phyloP scores from a whole-genome alignment of 2,888 invertebrate genomes.

The Hofmannophila pseudospretella region DNA sequence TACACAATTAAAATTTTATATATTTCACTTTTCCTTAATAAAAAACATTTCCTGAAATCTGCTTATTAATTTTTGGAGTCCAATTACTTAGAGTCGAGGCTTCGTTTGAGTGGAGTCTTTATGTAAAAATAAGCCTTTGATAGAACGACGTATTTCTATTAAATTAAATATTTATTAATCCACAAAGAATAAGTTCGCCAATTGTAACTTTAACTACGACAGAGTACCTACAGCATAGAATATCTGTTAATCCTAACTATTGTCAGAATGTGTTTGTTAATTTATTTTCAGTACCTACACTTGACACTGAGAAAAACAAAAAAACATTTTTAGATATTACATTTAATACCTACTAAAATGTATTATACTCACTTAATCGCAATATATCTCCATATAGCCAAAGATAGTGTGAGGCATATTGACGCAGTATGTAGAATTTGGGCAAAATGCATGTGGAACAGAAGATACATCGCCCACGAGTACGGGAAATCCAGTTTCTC shows the following conservation, averaged over 20 bases:
- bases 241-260: too few relatives aligned
- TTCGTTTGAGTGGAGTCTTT: too few relatives aligned
- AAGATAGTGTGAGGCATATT: conserved; percentile 86
- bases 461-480: conserved; percentile 83
- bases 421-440: conserved; percentile 90
- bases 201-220: too few relatives aligned
- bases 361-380: conserved; percentile 90
- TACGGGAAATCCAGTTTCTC: conserved; percentile 65
- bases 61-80: background rate
- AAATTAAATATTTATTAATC: too few relatives aligned
- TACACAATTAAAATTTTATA: background rate
- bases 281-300: too few relatives aligned
- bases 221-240: too few relatives aligned
- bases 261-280: too few relatives aligned
- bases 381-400: conserved; percentile 93
- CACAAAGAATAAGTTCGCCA: too few relatives aligned
- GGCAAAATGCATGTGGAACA: conserved; percentile 89
- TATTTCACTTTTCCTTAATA: background rate
- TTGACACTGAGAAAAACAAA: too few relatives aligned
- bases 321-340: too few relatives aligned
- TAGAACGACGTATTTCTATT: too few relatives aligned
- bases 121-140: background rate
- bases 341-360: too few relatives aligned
- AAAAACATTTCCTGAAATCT: background rate
- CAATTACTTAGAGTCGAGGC: background rate